Evolutionary conservation across 2,888 invertebrate species (phyloP).

Genomic region (Leucoptera coffeella): DNA sequence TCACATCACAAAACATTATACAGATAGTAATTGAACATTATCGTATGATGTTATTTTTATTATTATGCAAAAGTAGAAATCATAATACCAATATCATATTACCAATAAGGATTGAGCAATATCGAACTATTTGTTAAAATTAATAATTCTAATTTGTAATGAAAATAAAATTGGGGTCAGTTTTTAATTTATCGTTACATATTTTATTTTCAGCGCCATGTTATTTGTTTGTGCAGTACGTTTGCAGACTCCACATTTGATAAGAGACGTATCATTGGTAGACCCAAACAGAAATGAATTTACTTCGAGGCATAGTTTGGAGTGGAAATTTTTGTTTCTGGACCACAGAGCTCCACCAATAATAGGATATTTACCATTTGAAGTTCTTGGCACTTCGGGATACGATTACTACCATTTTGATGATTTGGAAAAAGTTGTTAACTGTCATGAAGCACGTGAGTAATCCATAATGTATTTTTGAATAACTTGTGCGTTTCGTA

Average conservation of each 20-base stretch:
- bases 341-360: conserved; percentile 89
- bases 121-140: too few species aligned
- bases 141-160: too few species aligned
- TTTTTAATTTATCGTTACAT: too few species aligned
- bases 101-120: too few species aligned
- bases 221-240: conserved; percentile 82
- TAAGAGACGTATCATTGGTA: conserved; percentile 77
- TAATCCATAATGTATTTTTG: conserved; percentile 12
- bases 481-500: not conserved
- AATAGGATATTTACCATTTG: conserved; percentile 90
- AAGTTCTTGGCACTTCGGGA: conserved; percentile 90
- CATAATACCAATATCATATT: too few species aligned
- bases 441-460: conserved; percentile 83
- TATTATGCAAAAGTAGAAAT: too few species aligned
- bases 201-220: conserved; percentile 32
- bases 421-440: conserved; percentile 81
- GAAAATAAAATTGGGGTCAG: too few species aligned
- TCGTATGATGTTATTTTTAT: too few species aligned
- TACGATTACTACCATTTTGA: conserved; percentile 96
- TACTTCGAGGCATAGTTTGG: conserved; percentile 86
- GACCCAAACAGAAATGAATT: conserved; percentile 79
- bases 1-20: too few species aligned
- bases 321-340: conserved; percentile 92
- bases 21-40: too few species aligned
- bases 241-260: conserved; percentile 73